Evolutionary conservation across 2,888 invertebrate genomes (phyloP).

Genomic region (Resseliella maxima): DNA sequence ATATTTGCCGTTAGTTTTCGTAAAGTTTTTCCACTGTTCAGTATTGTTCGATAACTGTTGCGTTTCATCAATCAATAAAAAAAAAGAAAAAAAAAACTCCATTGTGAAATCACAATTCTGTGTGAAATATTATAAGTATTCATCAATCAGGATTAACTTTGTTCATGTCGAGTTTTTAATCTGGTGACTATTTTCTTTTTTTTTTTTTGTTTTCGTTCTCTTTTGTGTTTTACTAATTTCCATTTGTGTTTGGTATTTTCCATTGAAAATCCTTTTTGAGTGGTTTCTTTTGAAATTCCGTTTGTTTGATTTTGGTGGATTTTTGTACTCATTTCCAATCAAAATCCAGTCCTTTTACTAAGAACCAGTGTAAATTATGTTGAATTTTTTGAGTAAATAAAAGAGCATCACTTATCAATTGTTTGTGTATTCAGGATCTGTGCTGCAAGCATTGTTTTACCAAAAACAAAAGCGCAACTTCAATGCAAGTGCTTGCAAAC

Average conservation of each 20-base stretch:
- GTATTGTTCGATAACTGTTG: background rate
- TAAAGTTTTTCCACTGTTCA: background rate
- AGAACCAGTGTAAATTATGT: background rate
- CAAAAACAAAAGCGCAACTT: background rate
- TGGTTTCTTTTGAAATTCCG: background rate
- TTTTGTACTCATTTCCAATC: too few relatives aligned
- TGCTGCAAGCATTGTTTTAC: background rate
- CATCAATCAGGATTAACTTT: background rate
- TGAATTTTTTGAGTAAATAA: slow-evolving; percentile 22
- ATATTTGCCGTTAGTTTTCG: slow-evolving; percentile 37
- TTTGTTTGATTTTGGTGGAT: background rate
- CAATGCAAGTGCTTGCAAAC: background rate
- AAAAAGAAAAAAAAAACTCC: background rate
- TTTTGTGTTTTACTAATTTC: background rate
- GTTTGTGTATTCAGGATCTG: background rate
- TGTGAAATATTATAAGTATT: background rate
- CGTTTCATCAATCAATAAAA: background rate
- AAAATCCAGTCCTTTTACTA: background rate
- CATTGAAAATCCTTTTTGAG: background rate
- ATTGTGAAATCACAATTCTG: too few relatives aligned
- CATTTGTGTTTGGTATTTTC: background rate
- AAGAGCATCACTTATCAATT: background rate
- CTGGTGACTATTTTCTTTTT: background rate
- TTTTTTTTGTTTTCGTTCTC: background rate
- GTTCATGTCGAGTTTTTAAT: background rate